These are phyloP conservation scores for Liparis tanakae DNA, from an alignment of 2,797 vertebrate genomes.

Conservation along the genomic window DNA sequence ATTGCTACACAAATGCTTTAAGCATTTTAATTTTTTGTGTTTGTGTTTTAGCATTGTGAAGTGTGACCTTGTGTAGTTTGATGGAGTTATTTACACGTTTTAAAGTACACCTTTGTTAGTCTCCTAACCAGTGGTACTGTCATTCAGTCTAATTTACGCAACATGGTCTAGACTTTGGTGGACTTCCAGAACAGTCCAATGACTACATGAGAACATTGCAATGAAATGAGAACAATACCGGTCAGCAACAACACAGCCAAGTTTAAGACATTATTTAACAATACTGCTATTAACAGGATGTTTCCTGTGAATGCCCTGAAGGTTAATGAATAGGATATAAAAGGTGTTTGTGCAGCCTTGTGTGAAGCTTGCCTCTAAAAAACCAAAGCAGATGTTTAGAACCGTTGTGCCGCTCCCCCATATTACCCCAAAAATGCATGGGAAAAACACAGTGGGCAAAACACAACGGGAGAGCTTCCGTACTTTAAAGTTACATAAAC, in stretches of 20 bases:
- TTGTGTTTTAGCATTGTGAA: neutral
- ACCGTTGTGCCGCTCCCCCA: slow-evolving; percentile 58
- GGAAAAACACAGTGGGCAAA: slow-evolving; percentile 50
- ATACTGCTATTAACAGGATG: slow-evolving; percentile 59
- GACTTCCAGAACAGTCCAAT: neutral
- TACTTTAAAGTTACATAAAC: slow-evolving; percentile 61
- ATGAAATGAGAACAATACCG: slow-evolving; percentile 55
- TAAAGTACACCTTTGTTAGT: slow-evolving; percentile 30
- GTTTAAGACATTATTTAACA: slow-evolving; percentile 67
- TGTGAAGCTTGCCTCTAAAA: slow-evolving; percentile 58
- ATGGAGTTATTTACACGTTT: slow-evolving; percentile 14
- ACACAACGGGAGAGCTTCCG: slow-evolving; percentile 53
- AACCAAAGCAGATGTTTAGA: slow-evolving; percentile 71
- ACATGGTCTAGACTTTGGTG: slow-evolving; percentile 20
- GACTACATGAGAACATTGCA: slow-evolving; percentile 59
- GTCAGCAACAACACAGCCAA: slow-evolving; percentile 38
- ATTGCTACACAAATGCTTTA: neutral
- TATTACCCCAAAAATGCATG: slow-evolving; percentile 67
- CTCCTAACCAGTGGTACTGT: neutral
- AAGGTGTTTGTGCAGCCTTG: slow-evolving; percentile 39
- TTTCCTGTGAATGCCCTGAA: slow-evolving; percentile 64
- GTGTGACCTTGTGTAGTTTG: neutral
- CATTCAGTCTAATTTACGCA: slow-evolving; percentile 17
- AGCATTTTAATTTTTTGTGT: neutral
- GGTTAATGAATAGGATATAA: slow-evolving; percentile 65